Conservation (phyloP, 2,888 invertebrate genomes). For the Eristalis intricaria region DNA sequence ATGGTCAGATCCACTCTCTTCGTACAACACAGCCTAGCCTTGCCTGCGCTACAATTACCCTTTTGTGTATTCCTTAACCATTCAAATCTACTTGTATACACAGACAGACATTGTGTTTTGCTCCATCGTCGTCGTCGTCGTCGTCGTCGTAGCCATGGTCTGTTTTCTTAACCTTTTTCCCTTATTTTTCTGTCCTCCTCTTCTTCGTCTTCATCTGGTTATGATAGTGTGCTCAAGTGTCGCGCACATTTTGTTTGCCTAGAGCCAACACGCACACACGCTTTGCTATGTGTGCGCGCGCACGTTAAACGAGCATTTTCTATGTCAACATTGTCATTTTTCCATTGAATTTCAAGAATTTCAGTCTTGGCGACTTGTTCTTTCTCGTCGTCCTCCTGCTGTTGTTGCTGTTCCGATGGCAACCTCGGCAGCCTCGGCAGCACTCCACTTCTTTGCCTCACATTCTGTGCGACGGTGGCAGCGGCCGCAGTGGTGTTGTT, state of each 20-base stretch:
- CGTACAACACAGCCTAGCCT: slow-evolving; percentile 47
- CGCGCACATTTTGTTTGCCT: slow-evolving; percentile 71
- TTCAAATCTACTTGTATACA: slow-evolving; percentile 46
- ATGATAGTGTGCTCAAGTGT: slow-evolving; percentile 70
- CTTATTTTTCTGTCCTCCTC: background rate
- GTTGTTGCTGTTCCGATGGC: background rate
- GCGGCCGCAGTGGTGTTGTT: slow-evolving; percentile 40
- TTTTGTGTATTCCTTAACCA: slow-evolving; percentile 58
- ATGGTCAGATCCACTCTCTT: slow-evolving; percentile 18
- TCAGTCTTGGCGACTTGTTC: slow-evolving; percentile 65
- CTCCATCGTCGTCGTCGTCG: background rate
- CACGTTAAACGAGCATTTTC: slow-evolving; percentile 71
- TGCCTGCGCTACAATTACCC: slow-evolving; percentile 68
- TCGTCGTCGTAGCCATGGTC: slow-evolving; percentile 12
- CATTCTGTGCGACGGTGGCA: slow-evolving; percentile 39
- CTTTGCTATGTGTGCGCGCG: slow-evolving; percentile 57
- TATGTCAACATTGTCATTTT: slow-evolving; percentile 73
- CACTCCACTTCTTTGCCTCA: slow-evolving; percentile 40
- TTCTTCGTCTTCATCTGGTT: slow-evolving; percentile 26
- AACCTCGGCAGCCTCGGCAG: background rate
- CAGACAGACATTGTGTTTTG: slow-evolving; percentile 14
- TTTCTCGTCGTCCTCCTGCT: slow-evolving; percentile 39
- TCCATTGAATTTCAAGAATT: slow-evolving; percentile 72
- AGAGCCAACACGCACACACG: slow-evolving; percentile 71
- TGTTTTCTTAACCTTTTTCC: slow-evolving; percentile 10